These are phyloP conservation scores for Alviniconcha marisindica DNA, from an alignment of 1,140 invertebrate species.

Conservation along the genomic window DNA sequence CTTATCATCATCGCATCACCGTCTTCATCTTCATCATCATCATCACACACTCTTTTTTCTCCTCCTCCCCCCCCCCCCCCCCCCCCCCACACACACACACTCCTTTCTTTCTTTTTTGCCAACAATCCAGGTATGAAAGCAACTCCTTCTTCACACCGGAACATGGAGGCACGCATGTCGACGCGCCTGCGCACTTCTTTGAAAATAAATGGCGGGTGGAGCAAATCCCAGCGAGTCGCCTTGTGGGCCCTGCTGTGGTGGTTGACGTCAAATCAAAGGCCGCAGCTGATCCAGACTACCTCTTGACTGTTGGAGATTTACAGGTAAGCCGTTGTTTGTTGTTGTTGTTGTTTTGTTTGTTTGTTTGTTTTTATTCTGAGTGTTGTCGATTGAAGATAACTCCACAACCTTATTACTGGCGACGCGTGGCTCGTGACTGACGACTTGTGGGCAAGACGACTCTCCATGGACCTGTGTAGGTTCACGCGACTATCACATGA, in stretches of 20 bases:
- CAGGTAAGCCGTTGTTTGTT: no score
- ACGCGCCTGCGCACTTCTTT: constrained; percentile 55
- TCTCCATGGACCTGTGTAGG: no score
- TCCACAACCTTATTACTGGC: no score
- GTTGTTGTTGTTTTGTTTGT: no score
- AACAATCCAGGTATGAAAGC: constrained; percentile 38
- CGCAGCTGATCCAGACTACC: constrained; percentile 51
- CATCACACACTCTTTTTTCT: background rate
- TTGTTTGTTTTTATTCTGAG: no score
- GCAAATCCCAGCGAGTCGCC: constrained; percentile 48
- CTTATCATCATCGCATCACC: background rate
- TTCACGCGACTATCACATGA: no score
- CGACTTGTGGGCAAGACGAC: no score
- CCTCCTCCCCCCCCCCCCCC: background rate
- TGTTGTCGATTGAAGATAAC: no score
- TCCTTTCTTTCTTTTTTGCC: no score
- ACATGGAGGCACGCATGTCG: constrained; percentile 44
- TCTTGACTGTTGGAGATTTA: constrained; percentile 55
- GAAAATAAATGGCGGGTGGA: constrained; percentile 43
- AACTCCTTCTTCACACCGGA: constrained; percentile 43
- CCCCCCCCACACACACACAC: background rate
- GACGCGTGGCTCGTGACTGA: no score
- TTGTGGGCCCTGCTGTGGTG: constrained; percentile 52
- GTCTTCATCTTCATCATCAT: background rate
- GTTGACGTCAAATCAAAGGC: constrained; percentile 53